Evolutionary conservation across 2,888 invertebrate genomes (phyloP), one percentile per base, ranked within the genome.

Genomic region (Drosophila emarginata): DNA sequence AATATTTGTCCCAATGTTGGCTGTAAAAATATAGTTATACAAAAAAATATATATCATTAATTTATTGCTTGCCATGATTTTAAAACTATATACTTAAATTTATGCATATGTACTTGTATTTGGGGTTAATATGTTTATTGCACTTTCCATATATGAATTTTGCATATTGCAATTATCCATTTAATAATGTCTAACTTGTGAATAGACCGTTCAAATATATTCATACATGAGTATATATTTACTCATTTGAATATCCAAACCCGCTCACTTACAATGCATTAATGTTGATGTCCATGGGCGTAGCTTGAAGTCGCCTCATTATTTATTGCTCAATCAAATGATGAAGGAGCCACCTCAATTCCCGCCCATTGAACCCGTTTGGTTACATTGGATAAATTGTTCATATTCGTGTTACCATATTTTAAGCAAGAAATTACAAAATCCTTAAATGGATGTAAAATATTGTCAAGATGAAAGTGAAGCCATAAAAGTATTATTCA

Each of bases 151-250:
- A 57, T 57, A 45, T 45, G 18, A 45, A 18, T 45, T 45, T 45
- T 45, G 45, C 45, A 45, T 45, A 45, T 45, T 45, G 45, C 45
- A 45, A 45, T 45, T 45, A 45, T 4, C 45, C 37, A 69, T 60
- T 67, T 67, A 60, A 69, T 15, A 21, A 40, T 32, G 61, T 60
- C 70, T 69, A 52, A 59, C 52, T 52, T 52, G 52, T 12, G 39
- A 69, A 40, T 57, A 14, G 21, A 28, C 12, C 59, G 21, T 1
- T 26, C 50, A 15, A 60, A 59, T 51, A 45, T 4, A 18, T 18
- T 14, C 11, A 45, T 45, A 18, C 4, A 45, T 45, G 14, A 11
- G 21, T 45, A 18, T 4, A 45, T 45, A 21, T 45, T 12, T 21
- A 45, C 45, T 45, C 18, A 45, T 45, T 45, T 45, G 40, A n/a